phyloP scores from a whole-genome alignment of 64 coral and sea anemone species.

The Dendrophyllia cribrosa region DNA sequence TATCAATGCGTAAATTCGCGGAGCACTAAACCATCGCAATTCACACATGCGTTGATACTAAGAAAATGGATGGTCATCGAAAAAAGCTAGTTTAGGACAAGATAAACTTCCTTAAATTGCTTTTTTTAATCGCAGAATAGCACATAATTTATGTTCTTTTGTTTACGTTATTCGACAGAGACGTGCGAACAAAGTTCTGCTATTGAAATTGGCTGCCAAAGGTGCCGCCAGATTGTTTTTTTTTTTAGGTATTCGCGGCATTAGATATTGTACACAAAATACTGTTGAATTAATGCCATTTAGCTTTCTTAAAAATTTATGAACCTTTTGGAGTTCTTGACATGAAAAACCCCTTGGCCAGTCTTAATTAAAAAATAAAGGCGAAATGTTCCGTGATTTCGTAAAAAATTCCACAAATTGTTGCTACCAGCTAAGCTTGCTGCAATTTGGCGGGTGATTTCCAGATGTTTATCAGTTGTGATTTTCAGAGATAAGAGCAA shows the following conservation, averaged over 20 bases:
- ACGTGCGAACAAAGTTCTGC: too few species aligned
- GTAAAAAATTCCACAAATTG: background rate
- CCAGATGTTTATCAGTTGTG: too few species aligned
- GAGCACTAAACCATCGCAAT: background rate
- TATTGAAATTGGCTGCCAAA: background rate
- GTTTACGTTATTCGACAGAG: background rate
- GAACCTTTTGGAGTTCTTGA: conserved; percentile 6
- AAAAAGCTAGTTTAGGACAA: background rate
- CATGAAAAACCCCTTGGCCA: background rate
- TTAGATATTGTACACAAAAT: background rate
- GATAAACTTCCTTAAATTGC: background rate
- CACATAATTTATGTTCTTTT: too few species aligned
- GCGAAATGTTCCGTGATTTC: background rate
- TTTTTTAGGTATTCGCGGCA: background rate
- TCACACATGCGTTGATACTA: background rate
- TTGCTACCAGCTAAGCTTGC: too few species aligned
- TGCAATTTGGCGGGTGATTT: too few species aligned
- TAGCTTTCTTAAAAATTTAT: conserved; percentile 26
- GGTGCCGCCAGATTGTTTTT: background rate
- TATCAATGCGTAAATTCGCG: background rate
- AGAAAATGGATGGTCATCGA: background rate
- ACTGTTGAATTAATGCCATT: conserved; percentile 10
- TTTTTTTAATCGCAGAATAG: background rate
- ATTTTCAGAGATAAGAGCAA: too few species aligned
- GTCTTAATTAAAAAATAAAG: background rate